Evolutionary conservation across 2,797 vertebrate species (phyloP), one percentile per base, ranked within the genome.

Genomic region (Peromyscus aztecus): DNA sequence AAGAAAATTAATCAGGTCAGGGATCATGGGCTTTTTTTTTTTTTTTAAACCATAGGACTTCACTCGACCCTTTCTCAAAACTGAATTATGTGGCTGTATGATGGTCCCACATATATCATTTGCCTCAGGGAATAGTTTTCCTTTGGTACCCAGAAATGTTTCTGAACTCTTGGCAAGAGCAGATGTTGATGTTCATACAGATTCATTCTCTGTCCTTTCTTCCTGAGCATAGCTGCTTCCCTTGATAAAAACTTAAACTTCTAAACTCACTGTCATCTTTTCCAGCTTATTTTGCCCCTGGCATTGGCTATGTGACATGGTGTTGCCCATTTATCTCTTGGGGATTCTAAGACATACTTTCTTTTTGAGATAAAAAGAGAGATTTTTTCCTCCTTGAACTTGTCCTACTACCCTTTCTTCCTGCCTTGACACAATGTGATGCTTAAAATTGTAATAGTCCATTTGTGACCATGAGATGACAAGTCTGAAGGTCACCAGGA

Each of bases 321-420:
- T 96, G 92, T 40, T 94, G 65, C 59, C 11, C 31, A 31, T 55
- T 92, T 93, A 69, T 96, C 43, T 21, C 81, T 95, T 83, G 34
- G 31, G 14, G 27, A 91, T 89, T 83, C 52, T 83, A 91, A 75
- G 43, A 91, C 63, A 77, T 65, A 89, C 13, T 88, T 93, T 87
- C 34, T 8, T 83, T 96, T 93, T 37, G 69, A 65, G 31, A 90
- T 65, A 84, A 87, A 90, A 84, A 14, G 80, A 94, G 31, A 80
- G 4, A 23, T 2, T 49, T n/a, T 1, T 40, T 1, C 4, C 37
- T 37, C 23, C 37, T 37, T 29, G 43, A 14, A 27, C 23, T 40
- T n/a, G 29, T 13, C 19, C 19, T 37, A 24, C 34, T 63, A 40
- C 23, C 4, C 5, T 49, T 84, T 93, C 73, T 88, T 89, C 55